phyloP scores from a whole-genome alignment of 2,888 invertebrate genomes.

The Mythimna albipuncta region DNA sequence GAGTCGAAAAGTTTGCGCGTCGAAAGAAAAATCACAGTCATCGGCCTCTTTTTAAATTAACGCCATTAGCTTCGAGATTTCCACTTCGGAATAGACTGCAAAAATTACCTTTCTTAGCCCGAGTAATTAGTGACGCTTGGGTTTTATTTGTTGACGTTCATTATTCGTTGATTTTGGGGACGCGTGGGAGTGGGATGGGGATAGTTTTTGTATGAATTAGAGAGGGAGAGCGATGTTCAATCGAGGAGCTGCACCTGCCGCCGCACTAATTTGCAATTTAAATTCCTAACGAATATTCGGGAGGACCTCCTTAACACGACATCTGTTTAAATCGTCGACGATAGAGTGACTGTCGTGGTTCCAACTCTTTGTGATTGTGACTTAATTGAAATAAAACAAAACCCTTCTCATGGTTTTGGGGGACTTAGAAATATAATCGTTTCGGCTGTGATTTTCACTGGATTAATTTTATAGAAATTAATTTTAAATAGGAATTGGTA shows the following conservation, averaged over 20 bases:
- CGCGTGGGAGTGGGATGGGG: conserved; percentile 74
- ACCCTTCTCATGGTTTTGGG: conserved; percentile 79
- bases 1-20: conserved; percentile 77
- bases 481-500: conserved; percentile 25
- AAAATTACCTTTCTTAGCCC: conserved; percentile 88
- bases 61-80: conserved; percentile 90
- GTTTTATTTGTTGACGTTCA: conserved; percentile 91
- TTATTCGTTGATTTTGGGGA: conserved; percentile 88
- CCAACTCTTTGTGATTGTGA: conserved; percentile 87
- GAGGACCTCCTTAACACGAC: conserved; percentile 91
- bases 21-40: conserved; percentile 89
- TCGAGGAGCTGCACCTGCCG: conserved; percentile 88
- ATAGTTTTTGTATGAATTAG: conserved; percentile 72
- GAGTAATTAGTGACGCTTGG: conserved; percentile 91
- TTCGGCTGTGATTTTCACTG: conserved; percentile 69
- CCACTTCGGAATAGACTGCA: conserved; percentile 88
- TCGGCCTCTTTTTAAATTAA: conserved; percentile 90
- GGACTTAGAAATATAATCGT: conserved; percentile 70
- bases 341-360: conserved; percentile 87
- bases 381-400: conserved; percentile 90
- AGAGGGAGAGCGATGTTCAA: conserved; percentile 80
- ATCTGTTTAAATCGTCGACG: conserved; percentile 90
- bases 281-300: conserved; percentile 89
- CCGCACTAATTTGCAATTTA: conserved; percentile 90
- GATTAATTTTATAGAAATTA: conserved; percentile 48